Base-by-base conservation (phyloP, 2,797 vertebrate genomes). In the Enoplosus armatus region DNA sequence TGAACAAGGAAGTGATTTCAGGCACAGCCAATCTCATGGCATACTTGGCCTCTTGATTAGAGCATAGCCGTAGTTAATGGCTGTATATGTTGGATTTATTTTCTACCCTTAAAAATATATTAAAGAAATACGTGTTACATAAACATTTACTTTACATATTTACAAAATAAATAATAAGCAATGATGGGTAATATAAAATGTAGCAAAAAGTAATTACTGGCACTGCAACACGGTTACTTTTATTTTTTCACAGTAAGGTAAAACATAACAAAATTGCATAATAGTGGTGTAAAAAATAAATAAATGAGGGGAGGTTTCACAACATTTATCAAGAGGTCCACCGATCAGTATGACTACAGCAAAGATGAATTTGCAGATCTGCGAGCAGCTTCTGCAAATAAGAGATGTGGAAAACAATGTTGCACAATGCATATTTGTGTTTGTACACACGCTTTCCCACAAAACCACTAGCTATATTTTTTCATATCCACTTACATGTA, bases 331-430 rank as follows among this genome's bases (percentile, higher is more conserved):
- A 4, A 20, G 35, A 22, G 27, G 8, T 27, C 29, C 37, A n/a
- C 2, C 37, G 26, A 56, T 72, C 66, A 68, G 56, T 54, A 22
- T 72, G 53, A 83, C 71, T 16, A 16, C 4, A 22, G 56, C 22
- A 39, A 26, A 16, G 16, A 79, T 84, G 83, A 84, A 14, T 47
- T 0, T 54, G 76, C 59, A 64, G 29, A 65, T 74, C 51, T 70
- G 64, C 2, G 8, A 35, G 37, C 45, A 58, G 75, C 39, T 61
- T 27, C 62, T 72, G 33, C 35, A 50, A 72, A 84, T 79, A 84
- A 79, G 33, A 75, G 45, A 68, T 41, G 55, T 41, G 24, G n/a
- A 22, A 71, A 51, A 27, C 11, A 11, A 14, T 16, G 35, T 77
- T 69, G 58, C 68, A 51, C 54, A 72, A 73, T 10, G 26, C 37